Percentiles rank a stretch among this genome's conserved stretches.
Evolutionary conservation across 2,888 invertebrate species (phyloP).

Genomic region (Hofmannophila pseudospretella): DNA sequence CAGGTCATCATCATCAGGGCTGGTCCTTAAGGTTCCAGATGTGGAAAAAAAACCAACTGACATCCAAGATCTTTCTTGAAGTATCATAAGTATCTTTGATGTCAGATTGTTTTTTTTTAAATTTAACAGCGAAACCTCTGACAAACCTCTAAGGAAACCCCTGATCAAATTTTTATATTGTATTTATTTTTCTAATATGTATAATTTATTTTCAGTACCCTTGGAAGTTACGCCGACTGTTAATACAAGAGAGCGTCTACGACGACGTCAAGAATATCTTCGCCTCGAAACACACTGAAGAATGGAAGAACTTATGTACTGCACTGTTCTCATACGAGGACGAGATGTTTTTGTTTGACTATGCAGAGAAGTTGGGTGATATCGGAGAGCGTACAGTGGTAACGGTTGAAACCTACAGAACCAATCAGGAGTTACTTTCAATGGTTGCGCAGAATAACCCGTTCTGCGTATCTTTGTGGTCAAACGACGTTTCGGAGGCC

Average conservation of each 20-base stretch:
- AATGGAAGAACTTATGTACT: conserved; percentile 2
- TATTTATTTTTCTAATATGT: too few species aligned
- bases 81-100: too few species aligned
- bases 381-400: conserved; percentile 7
- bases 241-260: conserved; percentile 44
- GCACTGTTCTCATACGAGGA: conserved; percentile 16
- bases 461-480: conserved; percentile 43
- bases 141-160: too few species aligned
- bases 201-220: conserved; percentile 26
- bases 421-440: conserved; percentile 40
- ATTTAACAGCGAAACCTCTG: not conserved
- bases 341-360: conserved; percentile 27
- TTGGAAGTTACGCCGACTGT: conserved; percentile 36
- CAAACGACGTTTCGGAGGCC: conserved; percentile 32
- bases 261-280: conserved; percentile 32
- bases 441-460: conserved; percentile 22
- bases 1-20: too few species aligned
- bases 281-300: conserved; percentile 28
- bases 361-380: conserved; percentile 8
- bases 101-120: too few species aligned
- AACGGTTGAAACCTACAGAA: conserved; percentile 44
- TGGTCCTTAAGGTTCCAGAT: too few species aligned
- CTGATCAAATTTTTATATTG: too few species aligned
- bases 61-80: too few species aligned
- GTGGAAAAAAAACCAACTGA: too few species aligned